Conservation (phyloP, 2,888 invertebrate genomes). For the Agrochola lota region DNA sequence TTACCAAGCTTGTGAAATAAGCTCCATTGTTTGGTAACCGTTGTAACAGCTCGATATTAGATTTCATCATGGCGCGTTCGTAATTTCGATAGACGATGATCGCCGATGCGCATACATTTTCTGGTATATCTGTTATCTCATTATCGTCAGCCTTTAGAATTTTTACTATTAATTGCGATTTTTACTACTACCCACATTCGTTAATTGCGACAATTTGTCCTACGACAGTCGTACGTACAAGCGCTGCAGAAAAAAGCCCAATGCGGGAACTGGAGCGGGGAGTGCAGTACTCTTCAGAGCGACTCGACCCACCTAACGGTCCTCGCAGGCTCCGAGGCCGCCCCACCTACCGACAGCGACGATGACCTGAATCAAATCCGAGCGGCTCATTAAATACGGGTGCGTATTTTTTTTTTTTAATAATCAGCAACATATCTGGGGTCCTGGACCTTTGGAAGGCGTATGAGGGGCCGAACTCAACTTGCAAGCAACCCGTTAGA, state of each 20-base stretch:
- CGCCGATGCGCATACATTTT: too few species aligned
- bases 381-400: constrained; percentile 71
- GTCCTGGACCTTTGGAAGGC: not conserved
- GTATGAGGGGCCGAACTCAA: not conserved
- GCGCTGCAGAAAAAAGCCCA: constrained; percentile 94
- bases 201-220: not conserved
- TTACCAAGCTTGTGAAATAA: too few species aligned
- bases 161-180: not conserved
- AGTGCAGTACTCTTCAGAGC: constrained; percentile 94
- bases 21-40: too few species aligned
- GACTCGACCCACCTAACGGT: constrained; percentile 95
- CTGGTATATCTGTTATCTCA: too few species aligned
- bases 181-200: not conserved
- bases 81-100: too few species aligned
- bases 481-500: too few species aligned
- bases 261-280: constrained; percentile 90
- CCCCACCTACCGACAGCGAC: constrained; percentile 91
- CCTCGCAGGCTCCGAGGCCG: constrained; percentile 92
- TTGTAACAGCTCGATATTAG: too few species aligned
- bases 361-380: constrained; percentile 87
- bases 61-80: too few species aligned
- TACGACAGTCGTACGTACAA: constrained; percentile 93
- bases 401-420: not conserved
- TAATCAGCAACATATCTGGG: not conserved
- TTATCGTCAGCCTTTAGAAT: too few species aligned